A percentile compares a stretch with the other conserved stretches of the same genome.
These are phyloP conservation scores for Copidosoma aretas DNA, from an alignment of 2,888 invertebrate genomes.

Conservation along the genomic window DNA sequence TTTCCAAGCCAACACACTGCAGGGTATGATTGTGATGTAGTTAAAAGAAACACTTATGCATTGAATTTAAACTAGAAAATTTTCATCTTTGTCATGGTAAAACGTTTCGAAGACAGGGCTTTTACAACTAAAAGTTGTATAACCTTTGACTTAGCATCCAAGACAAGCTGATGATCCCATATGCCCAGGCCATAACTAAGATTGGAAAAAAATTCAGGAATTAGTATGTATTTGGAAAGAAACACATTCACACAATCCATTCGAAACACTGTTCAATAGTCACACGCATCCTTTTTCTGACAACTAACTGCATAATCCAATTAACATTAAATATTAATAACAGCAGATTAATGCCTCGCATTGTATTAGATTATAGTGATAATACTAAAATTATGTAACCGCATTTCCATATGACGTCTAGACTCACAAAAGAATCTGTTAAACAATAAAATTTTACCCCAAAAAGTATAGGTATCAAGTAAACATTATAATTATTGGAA, in stretches of 20 bases:
- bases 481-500: too few species aligned
- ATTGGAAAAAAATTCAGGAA: conserved; percentile 62
- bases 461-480: too few species aligned
- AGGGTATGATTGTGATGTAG: too few species aligned
- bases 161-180: conserved; percentile 60
- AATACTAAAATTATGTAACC: too few species aligned
- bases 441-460: too few species aligned
- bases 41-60: too few species aligned
- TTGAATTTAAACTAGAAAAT: too few species aligned
- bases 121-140: conserved; percentile 54
- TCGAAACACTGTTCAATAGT: conserved; percentile 40
- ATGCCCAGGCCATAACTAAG: conserved; percentile 61
- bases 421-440: too few species aligned
- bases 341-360: too few species aligned
- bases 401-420: too few species aligned
- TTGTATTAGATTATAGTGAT: too few species aligned
- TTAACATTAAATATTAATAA: neutral
- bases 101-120: conserved; percentile 44
- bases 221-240: conserved; percentile 59
- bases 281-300: conserved; percentile 25
- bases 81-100: conserved; percentile 41
- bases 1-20: too few species aligned
- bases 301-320: conserved; percentile 19
- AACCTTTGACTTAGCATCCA: conserved; percentile 61
- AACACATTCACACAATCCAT: conserved; percentile 56